Evolutionary conservation across 2,888 invertebrate genomes (phyloP).

Genomic region (Diadromus collaris): DNA sequence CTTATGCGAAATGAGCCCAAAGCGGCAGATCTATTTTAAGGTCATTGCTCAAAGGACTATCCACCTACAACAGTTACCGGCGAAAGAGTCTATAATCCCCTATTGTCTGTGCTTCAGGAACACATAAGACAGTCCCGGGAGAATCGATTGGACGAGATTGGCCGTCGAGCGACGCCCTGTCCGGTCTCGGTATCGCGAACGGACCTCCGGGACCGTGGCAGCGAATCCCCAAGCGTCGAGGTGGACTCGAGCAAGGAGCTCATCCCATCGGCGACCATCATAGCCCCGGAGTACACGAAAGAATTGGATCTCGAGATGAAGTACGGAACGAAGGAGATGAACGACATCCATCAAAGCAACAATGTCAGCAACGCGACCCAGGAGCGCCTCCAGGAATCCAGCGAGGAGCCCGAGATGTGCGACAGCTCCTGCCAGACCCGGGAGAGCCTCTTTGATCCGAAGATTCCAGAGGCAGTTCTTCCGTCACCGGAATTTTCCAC

Average conservation of each 20-base stretch:
- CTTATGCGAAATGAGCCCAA: no score
- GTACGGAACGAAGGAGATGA: conserved; percentile 69
- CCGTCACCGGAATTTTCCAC: conserved; percentile 81
- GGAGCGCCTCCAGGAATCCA: conserved; percentile 76
- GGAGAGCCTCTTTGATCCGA: conserved; percentile 86
- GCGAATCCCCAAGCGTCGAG: conserved; percentile 76
- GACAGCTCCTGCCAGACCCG: conserved; percentile 92
- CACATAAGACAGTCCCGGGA: conserved; percentile 91
- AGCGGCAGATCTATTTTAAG: no score
- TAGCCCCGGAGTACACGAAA: conserved; percentile 63
- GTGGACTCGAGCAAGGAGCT: conserved; percentile 74
- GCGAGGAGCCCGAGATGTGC: conserved; percentile 83
- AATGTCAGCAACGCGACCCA: conserved; percentile 79
- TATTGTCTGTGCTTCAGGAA: conserved; percentile 81
- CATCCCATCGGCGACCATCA: conserved; percentile 65
- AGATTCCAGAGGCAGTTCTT: conserved; percentile 72
- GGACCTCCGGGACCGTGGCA: conserved; percentile 72
- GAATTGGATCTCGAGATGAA: conserved; percentile 73
- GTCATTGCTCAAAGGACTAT: no score
- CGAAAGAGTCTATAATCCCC: neutral
- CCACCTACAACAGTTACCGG: no score
- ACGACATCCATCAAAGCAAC: conserved; percentile 79
- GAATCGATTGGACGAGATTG: conserved; percentile 87
- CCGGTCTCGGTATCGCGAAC: conserved; percentile 72
- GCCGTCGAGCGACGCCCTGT: conserved; percentile 78